These are phyloP conservation scores for Sakesphorus luctuosus DNA, from an alignment of 2,113 vertebrate genomes.

Conservation along the genomic window DNA sequence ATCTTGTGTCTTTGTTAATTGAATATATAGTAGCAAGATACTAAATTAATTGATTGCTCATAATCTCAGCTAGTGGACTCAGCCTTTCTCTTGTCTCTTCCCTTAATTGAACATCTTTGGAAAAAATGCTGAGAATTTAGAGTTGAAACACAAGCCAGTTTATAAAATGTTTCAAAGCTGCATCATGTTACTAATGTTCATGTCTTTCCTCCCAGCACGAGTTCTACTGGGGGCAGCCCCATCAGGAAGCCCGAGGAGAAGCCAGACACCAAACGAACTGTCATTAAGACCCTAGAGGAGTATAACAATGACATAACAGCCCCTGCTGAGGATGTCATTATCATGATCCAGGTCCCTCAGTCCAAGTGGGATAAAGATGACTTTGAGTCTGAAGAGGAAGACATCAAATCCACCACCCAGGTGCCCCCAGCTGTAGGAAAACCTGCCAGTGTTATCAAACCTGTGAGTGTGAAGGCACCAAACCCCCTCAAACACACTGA, in stretches of 20 bases:
- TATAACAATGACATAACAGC: constrained; percentile 82
- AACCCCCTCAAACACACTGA: constrained; percentile 68
- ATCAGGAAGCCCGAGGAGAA: constrained; percentile 83
- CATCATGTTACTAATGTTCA: background rate
- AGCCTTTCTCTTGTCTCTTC: background rate
- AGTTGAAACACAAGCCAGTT: background rate
- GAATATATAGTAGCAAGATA: background rate
- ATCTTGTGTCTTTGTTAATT: constrained; percentile 34
- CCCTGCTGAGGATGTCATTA: constrained; percentile 85
- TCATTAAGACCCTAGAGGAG: constrained; percentile 87
- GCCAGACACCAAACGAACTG: constrained; percentile 78
- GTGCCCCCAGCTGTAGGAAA: constrained; percentile 60
- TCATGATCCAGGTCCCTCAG: constrained; percentile 86
- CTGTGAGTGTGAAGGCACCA: constrained; percentile 64
- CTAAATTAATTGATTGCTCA: constrained; percentile 11
- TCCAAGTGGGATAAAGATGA: constrained; percentile 91
- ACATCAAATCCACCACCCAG: constrained; percentile 74
- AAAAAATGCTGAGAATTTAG: background rate
- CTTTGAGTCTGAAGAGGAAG: constrained; percentile 87
- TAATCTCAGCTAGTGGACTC: background rate
- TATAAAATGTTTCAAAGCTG: background rate
- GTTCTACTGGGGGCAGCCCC: constrained; percentile 86
- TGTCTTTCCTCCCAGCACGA: constrained; percentile 74
- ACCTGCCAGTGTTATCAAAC: constrained; percentile 73
- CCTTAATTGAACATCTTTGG: background rate